phyloP scores from a whole-genome alignment of 2,113 vertebrate genomes.

The Pithys albifrons region DNA sequence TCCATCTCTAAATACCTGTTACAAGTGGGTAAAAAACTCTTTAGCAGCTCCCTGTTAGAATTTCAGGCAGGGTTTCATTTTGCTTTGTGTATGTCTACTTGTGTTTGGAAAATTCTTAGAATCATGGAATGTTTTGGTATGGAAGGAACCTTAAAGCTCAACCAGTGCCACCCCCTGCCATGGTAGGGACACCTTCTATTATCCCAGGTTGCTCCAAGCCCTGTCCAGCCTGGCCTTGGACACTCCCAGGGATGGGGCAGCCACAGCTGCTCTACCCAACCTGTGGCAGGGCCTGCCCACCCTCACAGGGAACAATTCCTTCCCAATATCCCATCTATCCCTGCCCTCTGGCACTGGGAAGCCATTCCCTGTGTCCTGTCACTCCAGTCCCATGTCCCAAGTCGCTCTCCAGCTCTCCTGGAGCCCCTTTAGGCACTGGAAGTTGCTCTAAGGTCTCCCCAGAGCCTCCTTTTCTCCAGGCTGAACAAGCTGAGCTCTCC shows the following conservation, averaged over 20 bases:
- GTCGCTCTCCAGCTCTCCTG: not conserved
- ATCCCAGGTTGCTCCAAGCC: not conserved
- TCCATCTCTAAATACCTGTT: not conserved
- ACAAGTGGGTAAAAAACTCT: not conserved
- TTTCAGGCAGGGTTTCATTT: not conserved
- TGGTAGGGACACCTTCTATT: not conserved
- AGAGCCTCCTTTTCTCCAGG: not conserved
- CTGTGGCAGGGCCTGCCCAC: not conserved
- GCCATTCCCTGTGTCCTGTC: not conserved
- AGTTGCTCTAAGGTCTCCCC: rapidly evolving
- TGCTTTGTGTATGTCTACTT: not conserved
- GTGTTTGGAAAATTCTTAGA: not conserved
- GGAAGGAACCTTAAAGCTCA: not conserved
- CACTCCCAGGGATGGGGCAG: not conserved
- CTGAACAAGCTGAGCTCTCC: not conserved
- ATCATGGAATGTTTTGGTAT: not conserved
- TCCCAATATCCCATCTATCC: no score
- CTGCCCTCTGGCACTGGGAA: not conserved
- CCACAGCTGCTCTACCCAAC: not conserved
- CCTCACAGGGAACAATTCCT: not conserved
- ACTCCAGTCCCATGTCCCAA: rapidly evolving
- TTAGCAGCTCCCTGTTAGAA: not conserved
- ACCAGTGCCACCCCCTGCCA: not conserved
- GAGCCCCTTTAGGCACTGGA: not conserved
- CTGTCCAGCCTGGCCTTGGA: not conserved